Evolutionary conservation across 2,797 vertebrate genomes (phyloP).

Genomic region (Mus minutoides): DNA sequence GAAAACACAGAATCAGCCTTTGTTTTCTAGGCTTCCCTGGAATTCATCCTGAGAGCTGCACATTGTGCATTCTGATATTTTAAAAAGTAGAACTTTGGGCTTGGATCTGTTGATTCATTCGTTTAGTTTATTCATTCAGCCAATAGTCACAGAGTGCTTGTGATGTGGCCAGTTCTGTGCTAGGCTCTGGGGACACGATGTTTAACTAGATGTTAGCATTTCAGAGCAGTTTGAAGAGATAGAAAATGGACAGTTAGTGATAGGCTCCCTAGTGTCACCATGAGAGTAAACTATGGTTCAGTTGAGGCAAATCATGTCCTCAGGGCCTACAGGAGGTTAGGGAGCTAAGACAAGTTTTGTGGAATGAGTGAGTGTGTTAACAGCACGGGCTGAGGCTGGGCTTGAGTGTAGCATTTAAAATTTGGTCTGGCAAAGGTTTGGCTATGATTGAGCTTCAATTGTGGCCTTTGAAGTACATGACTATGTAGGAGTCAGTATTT

Average conservation of each 20-base stretch:
- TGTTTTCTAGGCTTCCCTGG: conserved; percentile 26
- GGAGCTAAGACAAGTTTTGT: conserved; percentile 27
- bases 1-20: conserved; percentile 56
- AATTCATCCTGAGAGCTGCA: conserved; percentile 59
- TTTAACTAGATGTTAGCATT: conserved; percentile 43
- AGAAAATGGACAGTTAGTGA: conserved; percentile 11
- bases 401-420: conserved; percentile 1
- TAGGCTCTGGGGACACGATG: not conserved
- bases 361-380: conserved; percentile 22
- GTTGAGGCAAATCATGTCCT: not conserved
- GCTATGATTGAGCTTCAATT: conserved; percentile 53
- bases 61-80: conserved; percentile 47
- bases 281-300: not conserved
- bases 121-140: conserved; percentile 6
- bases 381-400: conserved; percentile 1
- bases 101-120: conserved; percentile 27
- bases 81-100: conserved; percentile 14
- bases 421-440: conserved; percentile 23
- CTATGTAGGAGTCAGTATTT: conserved; percentile 35
- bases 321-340: not conserved
- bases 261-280: not conserved
- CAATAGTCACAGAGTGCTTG: not conserved
- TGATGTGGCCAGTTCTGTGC: not conserved
- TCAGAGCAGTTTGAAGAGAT: conserved; percentile 31
- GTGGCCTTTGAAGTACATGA: conserved; percentile 25